Evolutionary conservation across 2,797 vertebrate species (phyloP), one percentile per base, ranked within the genome.

Genomic region (Schizothorax lantsangensis): DNA sequence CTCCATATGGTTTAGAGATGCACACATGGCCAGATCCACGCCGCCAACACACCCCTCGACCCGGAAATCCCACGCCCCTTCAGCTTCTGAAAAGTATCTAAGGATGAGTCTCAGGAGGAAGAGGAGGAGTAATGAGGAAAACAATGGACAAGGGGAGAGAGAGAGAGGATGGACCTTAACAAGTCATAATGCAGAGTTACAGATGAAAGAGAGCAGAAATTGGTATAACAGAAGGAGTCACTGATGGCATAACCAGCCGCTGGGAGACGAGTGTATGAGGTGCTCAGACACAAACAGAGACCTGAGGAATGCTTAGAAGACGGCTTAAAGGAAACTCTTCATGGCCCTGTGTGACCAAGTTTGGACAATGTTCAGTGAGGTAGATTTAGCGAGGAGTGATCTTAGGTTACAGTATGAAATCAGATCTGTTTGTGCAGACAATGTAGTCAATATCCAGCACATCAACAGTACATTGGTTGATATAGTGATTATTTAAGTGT

Each of bases 11-110:
- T 87, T 87, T 59, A 36, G 26, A 75, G 57, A 40, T 21, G 11
- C 82, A 26, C 64, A 14, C 23, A 64, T 79, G 36, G 68, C 17
- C n/a, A 78, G 8, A 66, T 64, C 52, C 81, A 87, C 74, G 86
- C 17, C 23, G 12, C 62, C 75, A 84, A 45, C 43, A 43, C 1
- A 91, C 86, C 89, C 91, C 90, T 92, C 84, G 86, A 90, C 83
- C 59, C 38, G 66, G 87, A 90, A 89, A 81, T 88, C 81, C 84
- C 74, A 90, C 88, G 74, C 64, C 86, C 84, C 81, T 85, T 83
- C 87, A 89, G 90, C 88, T 88, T 79, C 43, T 66, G 30, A 23
- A 68, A 84, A 54, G 8, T 23, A 49, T 75, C 82, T 38, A 38
- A 77, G 64, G 54, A 75, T 47, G 14, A 64, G 52, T 69, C n/a